phyloP scores from a whole-genome alignment of 2,113 vertebrate genomes.

The Callocephalon fimbriatum region DNA sequence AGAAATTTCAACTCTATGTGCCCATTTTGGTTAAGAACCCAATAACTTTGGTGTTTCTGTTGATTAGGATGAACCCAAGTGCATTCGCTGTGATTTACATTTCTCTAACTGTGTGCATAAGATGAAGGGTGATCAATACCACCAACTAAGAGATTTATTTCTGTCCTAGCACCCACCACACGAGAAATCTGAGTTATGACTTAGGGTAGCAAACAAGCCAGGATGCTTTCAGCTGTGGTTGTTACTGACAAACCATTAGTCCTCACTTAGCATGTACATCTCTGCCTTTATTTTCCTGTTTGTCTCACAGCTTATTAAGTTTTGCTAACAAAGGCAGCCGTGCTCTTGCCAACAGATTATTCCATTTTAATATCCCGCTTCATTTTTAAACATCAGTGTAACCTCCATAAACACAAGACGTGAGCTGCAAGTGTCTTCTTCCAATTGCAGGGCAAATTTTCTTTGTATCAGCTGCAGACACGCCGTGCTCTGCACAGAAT shows the following conservation, averaged over 20 bases:
- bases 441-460: neutral
- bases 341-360: neutral
- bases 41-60: neutral
- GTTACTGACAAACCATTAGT: neutral
- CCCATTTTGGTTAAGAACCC: neutral
- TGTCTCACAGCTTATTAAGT: neutral
- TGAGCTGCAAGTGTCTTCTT: neutral
- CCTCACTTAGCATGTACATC: neutral
- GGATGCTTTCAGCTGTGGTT: neutral
- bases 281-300: neutral
- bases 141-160: neutral
- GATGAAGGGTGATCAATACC: neutral
- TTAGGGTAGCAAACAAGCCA: neutral
- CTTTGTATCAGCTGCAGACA: slow-evolving; percentile 44
- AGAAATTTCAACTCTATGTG: neutral
- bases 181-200: neutral
- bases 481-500: slow-evolving; percentile 1
- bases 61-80: neutral
- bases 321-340: slow-evolving; percentile 36
- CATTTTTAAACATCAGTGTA: neutral
- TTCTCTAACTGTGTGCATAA: neutral
- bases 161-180: neutral
- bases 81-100: neutral
- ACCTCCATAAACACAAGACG: neutral
- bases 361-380: neutral